Conservation (phyloP, 2,888 invertebrate species). For the Lacanobia oleracea region DNA sequence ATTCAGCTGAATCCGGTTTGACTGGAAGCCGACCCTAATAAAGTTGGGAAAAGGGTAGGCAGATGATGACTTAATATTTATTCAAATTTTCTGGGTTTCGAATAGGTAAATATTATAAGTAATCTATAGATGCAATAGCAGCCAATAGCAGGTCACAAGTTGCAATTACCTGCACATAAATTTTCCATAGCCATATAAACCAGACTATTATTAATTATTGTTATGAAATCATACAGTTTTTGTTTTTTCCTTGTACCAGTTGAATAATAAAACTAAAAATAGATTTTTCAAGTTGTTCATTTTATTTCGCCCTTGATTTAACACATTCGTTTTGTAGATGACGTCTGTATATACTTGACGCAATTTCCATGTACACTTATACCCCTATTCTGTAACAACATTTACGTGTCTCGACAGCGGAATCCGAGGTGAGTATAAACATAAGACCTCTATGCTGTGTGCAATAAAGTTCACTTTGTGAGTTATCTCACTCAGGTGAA, state of each 20-base stretch:
- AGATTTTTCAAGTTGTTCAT: background rate
- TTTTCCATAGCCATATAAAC: background rate
- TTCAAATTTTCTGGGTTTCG: background rate
- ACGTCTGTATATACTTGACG: background rate
- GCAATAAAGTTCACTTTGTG: too few species aligned
- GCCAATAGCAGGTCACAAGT: background rate
- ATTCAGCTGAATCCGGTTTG: too few species aligned
- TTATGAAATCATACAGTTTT: background rate
- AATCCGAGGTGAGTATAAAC: too few species aligned
- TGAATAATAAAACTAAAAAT: constrained; percentile 22
- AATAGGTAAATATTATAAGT: background rate
- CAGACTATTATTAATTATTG: background rate
- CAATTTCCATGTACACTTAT: too few species aligned
- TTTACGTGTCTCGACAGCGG: too few species aligned
- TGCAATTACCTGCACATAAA: background rate
- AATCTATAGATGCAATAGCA: background rate
- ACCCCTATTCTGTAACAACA: too few species aligned
- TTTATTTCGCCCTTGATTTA: constrained; percentile 16
- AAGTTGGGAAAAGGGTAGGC: too few species aligned
- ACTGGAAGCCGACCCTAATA: too few species aligned
- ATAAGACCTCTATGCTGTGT: too few species aligned
- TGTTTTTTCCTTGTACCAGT: background rate
- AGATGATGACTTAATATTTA: background rate
- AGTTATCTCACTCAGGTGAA: too few species aligned
- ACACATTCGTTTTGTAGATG: background rate